Conservation (phyloP, 1,140 invertebrate genomes). For the Scylla paramamosain region DNA sequence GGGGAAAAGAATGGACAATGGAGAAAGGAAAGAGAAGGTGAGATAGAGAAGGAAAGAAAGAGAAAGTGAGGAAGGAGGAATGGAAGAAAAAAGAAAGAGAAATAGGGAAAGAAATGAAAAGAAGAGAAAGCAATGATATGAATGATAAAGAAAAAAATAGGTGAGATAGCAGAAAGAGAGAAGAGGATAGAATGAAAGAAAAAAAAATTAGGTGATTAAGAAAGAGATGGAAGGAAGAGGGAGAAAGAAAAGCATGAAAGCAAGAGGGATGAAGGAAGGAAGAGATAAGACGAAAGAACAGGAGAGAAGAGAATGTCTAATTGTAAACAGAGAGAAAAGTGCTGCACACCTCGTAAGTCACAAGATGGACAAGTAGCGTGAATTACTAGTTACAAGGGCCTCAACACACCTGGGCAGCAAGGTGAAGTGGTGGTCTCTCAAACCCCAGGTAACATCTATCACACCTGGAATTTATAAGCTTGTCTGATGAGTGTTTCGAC, state of each 20-base stretch:
- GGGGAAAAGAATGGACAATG: neutral
- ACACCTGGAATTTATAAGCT: neutral
- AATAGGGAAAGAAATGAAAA: neutral
- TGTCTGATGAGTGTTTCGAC: neutral
- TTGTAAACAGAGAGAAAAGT: neutral
- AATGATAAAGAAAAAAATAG: neutral
- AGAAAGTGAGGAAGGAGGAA: neutral
- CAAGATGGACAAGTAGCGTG: neutral
- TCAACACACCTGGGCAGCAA: neutral
- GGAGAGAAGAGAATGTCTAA: neutral
- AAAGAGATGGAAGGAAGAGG: neutral
- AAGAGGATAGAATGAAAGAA: neutral
- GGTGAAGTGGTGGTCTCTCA: neutral
- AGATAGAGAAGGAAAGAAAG: neutral
- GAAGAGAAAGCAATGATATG: neutral
- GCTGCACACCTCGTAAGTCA: neutral
- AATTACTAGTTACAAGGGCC: neutral
- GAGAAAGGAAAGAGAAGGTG: neutral
- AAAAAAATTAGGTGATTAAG: neutral
- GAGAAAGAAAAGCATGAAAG: neutral
- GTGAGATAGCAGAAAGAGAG: neutral
- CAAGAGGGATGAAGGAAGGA: neutral
- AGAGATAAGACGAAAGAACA: neutral
- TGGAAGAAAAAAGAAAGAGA: neutral
- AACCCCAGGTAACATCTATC: neutral